Percentiles rank a stretch among this genome's conserved stretches.
Conservation (phyloP, 2,113 vertebrate genomes). For the Ochotona curzoniae region DNA sequence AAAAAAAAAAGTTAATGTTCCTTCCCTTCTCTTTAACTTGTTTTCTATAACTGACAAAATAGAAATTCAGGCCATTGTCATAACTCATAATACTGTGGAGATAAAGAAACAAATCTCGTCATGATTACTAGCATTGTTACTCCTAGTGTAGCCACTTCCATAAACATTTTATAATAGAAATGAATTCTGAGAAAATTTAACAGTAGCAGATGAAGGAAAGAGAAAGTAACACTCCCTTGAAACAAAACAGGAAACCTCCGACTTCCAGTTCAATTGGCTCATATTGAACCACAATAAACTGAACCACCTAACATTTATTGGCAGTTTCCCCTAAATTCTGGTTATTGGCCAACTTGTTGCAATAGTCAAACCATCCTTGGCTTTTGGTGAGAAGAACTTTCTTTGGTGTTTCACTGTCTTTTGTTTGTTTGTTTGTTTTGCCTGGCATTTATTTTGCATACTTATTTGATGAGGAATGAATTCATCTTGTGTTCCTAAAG, state of each 20-base stretch:
- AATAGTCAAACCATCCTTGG: conserved; percentile 33
- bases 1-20: neutral
- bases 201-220: neutral
- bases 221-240: neutral
- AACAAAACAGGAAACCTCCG: neutral
- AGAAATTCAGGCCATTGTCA: neutral
- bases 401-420: neutral
- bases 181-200: conserved; percentile 10
- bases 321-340: neutral
- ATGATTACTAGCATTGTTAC: neutral
- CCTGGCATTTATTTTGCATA: neutral
- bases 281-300: neutral
- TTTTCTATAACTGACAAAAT: conserved; percentile 16
- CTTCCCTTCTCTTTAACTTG: neutral
- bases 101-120: neutral
- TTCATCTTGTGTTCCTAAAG: neutral
- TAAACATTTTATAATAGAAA: conserved; percentile 19
- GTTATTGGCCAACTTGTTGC: neutral
- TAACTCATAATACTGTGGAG: neutral
- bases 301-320: neutral
- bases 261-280: neutral
- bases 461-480: neutral
- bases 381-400: neutral
- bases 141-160: neutral
- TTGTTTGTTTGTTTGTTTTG: neutral